phyloP scores from a whole-genome alignment of 2,113 vertebrate species.

The Philantomba maxwellii region DNA sequence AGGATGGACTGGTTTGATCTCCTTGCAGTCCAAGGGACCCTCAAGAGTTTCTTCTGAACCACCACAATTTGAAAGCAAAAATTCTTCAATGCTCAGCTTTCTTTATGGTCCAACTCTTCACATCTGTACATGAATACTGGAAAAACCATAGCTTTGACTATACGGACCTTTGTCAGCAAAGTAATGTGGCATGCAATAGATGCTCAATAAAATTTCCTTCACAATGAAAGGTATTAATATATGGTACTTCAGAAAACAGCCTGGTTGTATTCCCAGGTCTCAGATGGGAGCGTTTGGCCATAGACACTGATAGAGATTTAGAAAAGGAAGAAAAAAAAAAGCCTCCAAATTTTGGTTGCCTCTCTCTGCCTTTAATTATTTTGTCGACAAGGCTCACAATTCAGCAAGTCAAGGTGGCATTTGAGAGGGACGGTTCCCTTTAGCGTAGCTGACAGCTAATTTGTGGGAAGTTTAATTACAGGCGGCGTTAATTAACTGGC shows the following conservation, averaged over 20 bases:
- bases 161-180: neutral
- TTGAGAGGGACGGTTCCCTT: conserved; percentile 83
- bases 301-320: neutral
- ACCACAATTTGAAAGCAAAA: neutral
- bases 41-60: neutral
- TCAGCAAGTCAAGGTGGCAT: conserved; percentile 83
- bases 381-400: conserved; percentile 77
- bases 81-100: neutral
- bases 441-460: conserved; percentile 86
- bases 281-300: neutral
- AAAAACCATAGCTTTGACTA: neutral
- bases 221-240: neutral
- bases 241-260: neutral
- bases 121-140: neutral
- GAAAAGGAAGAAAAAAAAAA: neutral
- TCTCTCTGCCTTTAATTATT: conserved; percentile 77
- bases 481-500: conserved; percentile 88
- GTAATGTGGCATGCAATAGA: neutral
- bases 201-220: neutral
- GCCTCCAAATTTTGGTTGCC: neutral
- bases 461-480: conserved; percentile 91
- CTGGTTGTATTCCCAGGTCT: neutral
- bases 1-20: neutral
- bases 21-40: neutral
- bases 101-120: neutral